Base-by-base conservation (phyloP, 1,140 invertebrate species). In the Centruroides sculpturatus region DNA sequence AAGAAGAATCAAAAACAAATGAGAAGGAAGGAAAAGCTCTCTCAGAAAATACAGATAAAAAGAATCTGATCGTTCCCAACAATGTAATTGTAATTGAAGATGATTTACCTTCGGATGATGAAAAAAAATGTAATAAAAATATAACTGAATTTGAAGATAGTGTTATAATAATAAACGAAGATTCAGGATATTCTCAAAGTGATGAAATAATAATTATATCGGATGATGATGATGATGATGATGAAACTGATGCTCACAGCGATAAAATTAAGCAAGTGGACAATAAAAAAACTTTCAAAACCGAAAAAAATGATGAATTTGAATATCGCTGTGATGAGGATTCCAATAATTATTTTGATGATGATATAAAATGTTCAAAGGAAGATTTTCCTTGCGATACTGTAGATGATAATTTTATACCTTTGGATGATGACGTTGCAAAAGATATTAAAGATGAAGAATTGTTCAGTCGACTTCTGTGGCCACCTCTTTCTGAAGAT, bases 391-490 rank as follows among this genome's bases (percentile, higher is more conserved):
- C 50, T 51, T 5, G 23, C 12, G 23, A 34, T 51, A 34, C 50
- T 3, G 12, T 56, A 6, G 11, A n/a, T 12, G 47, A 59, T 41
- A 62, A 62, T 47, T 3, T 34, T 57, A 53, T 55, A 56, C 46
- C 56, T 59, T 3, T 11, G 11, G 66, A 71, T 51, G 70, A 71
- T 4, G 65, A 68, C 52, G 67, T 65, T 36, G 60, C 63, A 23
- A 68, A 67, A 35, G 66, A 67, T 55, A 54, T 59, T 53, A 47
- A 41, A 34, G 55, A 63, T 8, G 64, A 51, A 3, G 52, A 41
- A n/a, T 60, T 58, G 56, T 48, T 35, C n/a, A 63, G 46, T 59
- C 50, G 41, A 57, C 59, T 23, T 56, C 47, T 64, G 47, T 56
- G 52, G 48, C 52, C 68, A 50, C 65, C 61, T 12, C 57, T 57